phyloP scores from a whole-genome alignment of 2,888 invertebrate genomes.

The Apamea sordens region DNA sequence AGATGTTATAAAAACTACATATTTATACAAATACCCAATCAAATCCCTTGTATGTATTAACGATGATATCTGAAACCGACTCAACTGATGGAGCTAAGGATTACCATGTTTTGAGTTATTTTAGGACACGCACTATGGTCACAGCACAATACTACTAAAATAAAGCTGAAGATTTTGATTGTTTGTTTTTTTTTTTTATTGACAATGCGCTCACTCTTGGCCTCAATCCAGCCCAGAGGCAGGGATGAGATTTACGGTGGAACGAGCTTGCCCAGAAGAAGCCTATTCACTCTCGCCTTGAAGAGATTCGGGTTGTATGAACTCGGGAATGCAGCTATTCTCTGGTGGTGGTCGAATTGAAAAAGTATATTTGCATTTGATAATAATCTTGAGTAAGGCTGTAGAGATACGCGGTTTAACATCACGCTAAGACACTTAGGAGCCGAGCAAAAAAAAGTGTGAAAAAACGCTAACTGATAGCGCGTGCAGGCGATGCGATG shows the following conservation, averaged over 20 bases:
- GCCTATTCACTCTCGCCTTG: too few relatives aligned
- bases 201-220: too few relatives aligned
- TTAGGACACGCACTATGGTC: not conserved
- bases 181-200: too few relatives aligned
- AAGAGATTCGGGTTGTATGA: too few relatives aligned
- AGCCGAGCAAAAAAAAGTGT: not conserved
- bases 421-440: not conserved
- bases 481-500: not conserved
- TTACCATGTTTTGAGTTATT: not conserved
- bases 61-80: conserved; percentile 19
- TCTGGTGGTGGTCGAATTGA: too few relatives aligned
- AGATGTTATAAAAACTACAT: conserved; percentile 23
- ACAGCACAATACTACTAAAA: not conserved
- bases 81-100: conserved; percentile 2
- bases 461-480: not conserved
- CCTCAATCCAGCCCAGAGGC: too few relatives aligned
- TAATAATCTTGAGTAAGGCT: not conserved
- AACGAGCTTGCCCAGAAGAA: too few relatives aligned
- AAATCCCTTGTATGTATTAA: conserved; percentile 9
- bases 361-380: not conserved
- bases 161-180: not conserved
- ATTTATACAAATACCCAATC: conserved; percentile 35
- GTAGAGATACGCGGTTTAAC: not conserved
- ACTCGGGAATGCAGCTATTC: too few relatives aligned
- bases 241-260: too few relatives aligned